A percentile compares a stretch with the other conserved stretches of the same genome.
Evolutionary conservation across 2,888 invertebrate genomes (phyloP).

Genomic region (Incurvaria masculella): DNA sequence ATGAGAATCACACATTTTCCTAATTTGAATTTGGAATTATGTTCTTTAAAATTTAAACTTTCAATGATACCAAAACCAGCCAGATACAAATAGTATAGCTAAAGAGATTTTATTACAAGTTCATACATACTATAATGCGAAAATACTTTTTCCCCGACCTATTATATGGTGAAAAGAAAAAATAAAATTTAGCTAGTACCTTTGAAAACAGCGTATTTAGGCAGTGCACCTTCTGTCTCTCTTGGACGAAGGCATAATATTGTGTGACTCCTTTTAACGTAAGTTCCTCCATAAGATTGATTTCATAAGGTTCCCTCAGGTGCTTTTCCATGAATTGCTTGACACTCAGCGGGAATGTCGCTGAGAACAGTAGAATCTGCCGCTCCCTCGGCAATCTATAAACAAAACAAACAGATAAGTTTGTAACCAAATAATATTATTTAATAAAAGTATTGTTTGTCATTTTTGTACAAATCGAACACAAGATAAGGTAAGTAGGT

Average conservation of each 20-base stretch:
- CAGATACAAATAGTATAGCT: no score
- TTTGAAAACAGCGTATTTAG: constrained; percentile 99
- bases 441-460: neutral
- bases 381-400: constrained; percentile 86
- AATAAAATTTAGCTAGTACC: no score
- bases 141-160: no score
- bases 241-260: constrained; percentile 99
- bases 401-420: constrained; percentile 9
- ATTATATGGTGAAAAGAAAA: no score
- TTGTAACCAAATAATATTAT: neutral
- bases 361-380: constrained; percentile 97
- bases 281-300: constrained; percentile 99
- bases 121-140: no score
- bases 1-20: no score
- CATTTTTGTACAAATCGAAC: neutral
- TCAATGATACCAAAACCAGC: no score
- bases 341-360: constrained; percentile 98
- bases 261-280: constrained; percentile 99
- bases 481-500: neutral
- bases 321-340: constrained; percentile 99
- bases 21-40: no score
- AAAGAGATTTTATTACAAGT: no score
- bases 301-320: constrained; percentile 96
- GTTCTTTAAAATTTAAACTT: no score
- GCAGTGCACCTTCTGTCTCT: constrained; percentile 99